phyloP scores from a whole-genome alignment of 2,113 vertebrate species.

The Apaloderma vittatum region DNA sequence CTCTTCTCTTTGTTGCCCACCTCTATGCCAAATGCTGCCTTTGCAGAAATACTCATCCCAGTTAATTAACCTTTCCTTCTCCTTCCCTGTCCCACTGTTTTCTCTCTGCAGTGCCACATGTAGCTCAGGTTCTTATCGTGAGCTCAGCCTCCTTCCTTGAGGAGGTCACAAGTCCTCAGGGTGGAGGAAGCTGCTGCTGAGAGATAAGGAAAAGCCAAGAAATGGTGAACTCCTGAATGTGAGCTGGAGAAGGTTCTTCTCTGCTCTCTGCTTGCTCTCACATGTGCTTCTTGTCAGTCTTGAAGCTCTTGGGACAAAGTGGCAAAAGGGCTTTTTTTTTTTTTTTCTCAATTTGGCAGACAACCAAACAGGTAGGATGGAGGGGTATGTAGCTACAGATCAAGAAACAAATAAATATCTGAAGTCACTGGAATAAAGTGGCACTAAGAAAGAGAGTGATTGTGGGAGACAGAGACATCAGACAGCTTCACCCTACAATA shows the following conservation, averaged over 20 bases:
- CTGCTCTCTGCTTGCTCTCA: neutral
- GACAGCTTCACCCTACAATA: neutral
- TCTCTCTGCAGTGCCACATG: neutral
- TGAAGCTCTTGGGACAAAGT: neutral
- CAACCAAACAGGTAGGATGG: neutral
- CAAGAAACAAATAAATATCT: neutral
- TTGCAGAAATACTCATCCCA: neutral
- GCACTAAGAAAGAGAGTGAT: neutral
- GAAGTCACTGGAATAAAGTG: neutral
- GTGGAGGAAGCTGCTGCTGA: neutral
- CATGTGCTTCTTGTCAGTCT: neutral
- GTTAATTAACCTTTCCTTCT: neutral
- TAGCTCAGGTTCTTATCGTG: neutral
- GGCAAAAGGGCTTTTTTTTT: neutral
- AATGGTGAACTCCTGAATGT: neutral
- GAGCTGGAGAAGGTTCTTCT: neutral
- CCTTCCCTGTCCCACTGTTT: neutral
- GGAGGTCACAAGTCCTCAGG: neutral
- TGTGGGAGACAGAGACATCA: neutral
- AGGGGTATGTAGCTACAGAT: neutral
- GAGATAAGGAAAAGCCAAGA: neutral
- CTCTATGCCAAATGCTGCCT: neutral
- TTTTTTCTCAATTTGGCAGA: neutral
- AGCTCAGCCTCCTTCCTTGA: neutral
- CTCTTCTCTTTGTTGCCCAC: neutral